phyloP scores from a whole-genome alignment of 2,113 vertebrate species.

The Poeciliopsis retropinna region DNA sequence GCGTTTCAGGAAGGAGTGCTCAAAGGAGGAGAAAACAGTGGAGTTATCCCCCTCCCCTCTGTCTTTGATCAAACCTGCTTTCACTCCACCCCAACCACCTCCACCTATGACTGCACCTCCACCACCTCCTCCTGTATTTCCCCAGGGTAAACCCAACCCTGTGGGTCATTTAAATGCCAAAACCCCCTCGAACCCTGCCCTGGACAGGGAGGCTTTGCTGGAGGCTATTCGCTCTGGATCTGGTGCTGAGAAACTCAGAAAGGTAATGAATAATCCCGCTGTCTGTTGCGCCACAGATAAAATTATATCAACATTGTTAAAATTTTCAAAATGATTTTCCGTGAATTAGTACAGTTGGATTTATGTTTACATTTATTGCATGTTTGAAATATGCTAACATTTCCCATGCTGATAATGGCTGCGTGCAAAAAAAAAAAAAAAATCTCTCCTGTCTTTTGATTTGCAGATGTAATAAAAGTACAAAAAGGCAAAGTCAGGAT shows the following conservation, averaged over 20 bases:
- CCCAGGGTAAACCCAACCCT: constrained; percentile 35
- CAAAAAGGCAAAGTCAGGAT: constrained; percentile 8
- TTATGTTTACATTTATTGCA: constrained; percentile 1
- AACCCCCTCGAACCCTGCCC: constrained; percentile 44
- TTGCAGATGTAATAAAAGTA: constrained; percentile 6
- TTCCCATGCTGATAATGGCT: background rate
- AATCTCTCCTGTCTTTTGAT: background rate
- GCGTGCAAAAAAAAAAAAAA: background rate
- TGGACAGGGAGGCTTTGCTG: constrained; percentile 86
- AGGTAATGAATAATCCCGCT: constrained; percentile 76
- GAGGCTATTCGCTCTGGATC: constrained; percentile 92
- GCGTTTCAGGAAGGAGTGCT: constrained; percentile 50
- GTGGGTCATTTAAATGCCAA: constrained; percentile 35
- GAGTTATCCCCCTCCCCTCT: constrained; percentile 34
- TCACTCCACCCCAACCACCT: constrained; percentile 30
- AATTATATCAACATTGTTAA: background rate
- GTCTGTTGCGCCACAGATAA: background rate
- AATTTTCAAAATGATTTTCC: background rate
- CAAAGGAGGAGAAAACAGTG: constrained; percentile 36
- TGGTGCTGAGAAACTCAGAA: constrained; percentile 88
- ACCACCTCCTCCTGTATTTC: constrained; percentile 57
- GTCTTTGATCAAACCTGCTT: constrained; percentile 41
- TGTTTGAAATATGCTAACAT: constrained; percentile 1
- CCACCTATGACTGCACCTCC: constrained; percentile 50
- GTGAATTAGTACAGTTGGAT: background rate